Evolutionary conservation across 2,888 invertebrate genomes (phyloP).

Genomic region (Temnothorax ravouxi): DNA sequence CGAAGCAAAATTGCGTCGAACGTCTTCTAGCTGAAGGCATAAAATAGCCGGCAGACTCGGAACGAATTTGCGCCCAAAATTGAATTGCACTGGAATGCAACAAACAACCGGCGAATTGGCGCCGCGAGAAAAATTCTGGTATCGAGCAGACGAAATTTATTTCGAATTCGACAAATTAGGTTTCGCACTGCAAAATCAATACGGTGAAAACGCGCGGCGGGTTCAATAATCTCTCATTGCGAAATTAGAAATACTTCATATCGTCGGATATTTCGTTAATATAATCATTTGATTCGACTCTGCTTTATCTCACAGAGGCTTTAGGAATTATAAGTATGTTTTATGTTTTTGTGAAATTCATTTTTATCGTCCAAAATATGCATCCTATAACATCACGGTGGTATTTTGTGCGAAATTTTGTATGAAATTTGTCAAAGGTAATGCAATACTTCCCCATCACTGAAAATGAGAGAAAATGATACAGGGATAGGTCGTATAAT

Average conservation of each 20-base stretch:
- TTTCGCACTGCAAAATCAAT: slow-evolving; percentile 25
- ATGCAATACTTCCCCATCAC: slow-evolving; percentile 16
- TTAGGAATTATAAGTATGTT: slow-evolving; percentile 1
- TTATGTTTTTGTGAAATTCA: neutral
- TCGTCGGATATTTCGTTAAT: slow-evolving; percentile 20
- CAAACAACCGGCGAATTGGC: slow-evolving; percentile 43
- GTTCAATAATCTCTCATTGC: slow-evolving; percentile 7
- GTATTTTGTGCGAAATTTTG: slow-evolving; percentile 13
- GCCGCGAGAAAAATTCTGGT: slow-evolving; percentile 46
- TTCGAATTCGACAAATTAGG: slow-evolving; percentile 40
- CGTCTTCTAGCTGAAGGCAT: slow-evolving; percentile 36
- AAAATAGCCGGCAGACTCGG: slow-evolving; percentile 41
- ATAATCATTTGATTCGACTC: neutral
- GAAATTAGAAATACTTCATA: neutral
- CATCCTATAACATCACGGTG: neutral
- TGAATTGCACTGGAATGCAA: slow-evolving; percentile 45
- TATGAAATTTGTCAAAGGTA: slow-evolving; percentile 23
- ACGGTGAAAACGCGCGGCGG: neutral
- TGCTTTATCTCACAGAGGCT: neutral
- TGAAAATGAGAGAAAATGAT: slow-evolving; percentile 21
- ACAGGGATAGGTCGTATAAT: slow-evolving; percentile 14
- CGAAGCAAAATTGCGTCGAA: slow-evolving; percentile 40
- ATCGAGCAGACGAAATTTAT: slow-evolving; percentile 35
- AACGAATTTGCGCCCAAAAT: slow-evolving; percentile 54
- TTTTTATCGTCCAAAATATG: neutral